phyloP scores from a whole-genome alignment of 2,797 vertebrate genomes.

The Rhincodon typus region DNA sequence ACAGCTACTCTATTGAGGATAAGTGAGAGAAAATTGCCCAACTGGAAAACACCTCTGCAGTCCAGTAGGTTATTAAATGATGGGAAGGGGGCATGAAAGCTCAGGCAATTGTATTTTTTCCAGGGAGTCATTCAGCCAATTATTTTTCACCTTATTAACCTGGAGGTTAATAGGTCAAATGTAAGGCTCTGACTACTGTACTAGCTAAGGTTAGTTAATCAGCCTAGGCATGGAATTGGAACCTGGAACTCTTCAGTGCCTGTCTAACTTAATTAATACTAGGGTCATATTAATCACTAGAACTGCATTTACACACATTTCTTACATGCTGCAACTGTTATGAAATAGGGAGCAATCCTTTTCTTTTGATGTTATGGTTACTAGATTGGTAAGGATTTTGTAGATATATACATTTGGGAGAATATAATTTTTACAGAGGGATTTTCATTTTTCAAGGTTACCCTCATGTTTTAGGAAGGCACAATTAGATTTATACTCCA shows the following conservation, averaged over 20 bases:
- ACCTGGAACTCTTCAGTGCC: neutral
- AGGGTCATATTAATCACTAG: neutral
- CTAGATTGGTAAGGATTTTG: neutral
- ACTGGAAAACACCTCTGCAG: neutral
- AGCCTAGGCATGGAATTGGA: neutral
- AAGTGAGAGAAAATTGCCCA: neutral
- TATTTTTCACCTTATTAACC: neutral
- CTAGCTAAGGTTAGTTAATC: neutral
- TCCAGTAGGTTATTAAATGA: neutral
- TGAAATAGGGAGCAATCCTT: neutral
- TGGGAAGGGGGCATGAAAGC: neutral
- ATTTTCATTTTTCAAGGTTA: constrained; percentile 10
- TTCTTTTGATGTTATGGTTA: neutral
- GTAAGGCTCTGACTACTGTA: neutral
- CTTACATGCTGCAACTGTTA: neutral
- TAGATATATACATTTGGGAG: neutral
- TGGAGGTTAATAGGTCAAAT: neutral
- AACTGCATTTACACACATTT: constrained; percentile 3
- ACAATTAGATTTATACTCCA: constrained; percentile 19
- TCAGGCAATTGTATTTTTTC: neutral
- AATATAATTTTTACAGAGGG: neutral
- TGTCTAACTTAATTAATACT: neutral
- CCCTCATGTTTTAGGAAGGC: neutral
- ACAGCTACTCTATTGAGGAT: neutral
- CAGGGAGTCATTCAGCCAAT: neutral